Conservation (phyloP, 2,113 vertebrate species). For the Axis porcinus region DNA sequence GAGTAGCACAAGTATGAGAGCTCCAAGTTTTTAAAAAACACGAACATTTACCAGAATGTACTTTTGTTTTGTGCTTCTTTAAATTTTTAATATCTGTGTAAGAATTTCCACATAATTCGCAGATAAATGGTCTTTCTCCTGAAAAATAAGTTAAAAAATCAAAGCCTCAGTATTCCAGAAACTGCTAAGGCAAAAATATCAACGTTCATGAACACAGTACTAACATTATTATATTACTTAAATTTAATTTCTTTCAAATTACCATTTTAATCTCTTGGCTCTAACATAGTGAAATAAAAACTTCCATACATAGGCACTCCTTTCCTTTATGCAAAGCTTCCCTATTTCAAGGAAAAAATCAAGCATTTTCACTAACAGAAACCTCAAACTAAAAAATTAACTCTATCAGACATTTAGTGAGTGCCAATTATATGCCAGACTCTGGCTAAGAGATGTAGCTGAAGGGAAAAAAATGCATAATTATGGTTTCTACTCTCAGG, state of each 20-base stretch:
- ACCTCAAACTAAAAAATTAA: slow-evolving; percentile 18
- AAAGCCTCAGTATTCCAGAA: slow-evolving; percentile 53
- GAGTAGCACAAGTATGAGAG: not conserved
- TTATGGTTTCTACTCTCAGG: not conserved
- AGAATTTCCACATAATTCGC: slow-evolving; percentile 95
- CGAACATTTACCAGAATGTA: slow-evolving; percentile 87
- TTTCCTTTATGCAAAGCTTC: not conserved
- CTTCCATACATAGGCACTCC: not conserved
- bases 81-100: slow-evolving; percentile 97
- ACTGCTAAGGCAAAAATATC: slow-evolving; percentile 37
- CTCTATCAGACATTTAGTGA: not conserved
- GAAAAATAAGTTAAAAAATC: slow-evolving; percentile 56
- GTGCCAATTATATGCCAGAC: not conserved
- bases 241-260: slow-evolving; percentile 43
- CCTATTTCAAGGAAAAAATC: not conserved
- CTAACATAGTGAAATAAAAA: slow-evolving; percentile 22
- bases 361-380: slow-evolving; percentile 20
- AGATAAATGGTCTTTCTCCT: slow-evolving; percentile 96
- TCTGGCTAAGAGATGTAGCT: not conserved
- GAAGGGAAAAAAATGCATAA: not conserved
- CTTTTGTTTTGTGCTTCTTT: slow-evolving; percentile 96
- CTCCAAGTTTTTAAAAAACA: not conserved
- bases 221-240: slow-evolving; percentile 4
- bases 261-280: not conserved
- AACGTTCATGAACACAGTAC: slow-evolving; percentile 16